Evolutionary conservation across 2,888 invertebrate species (phyloP), one percentile per base, ranked within the genome.

Genomic region (Pogonocherus hispidulus): DNA sequence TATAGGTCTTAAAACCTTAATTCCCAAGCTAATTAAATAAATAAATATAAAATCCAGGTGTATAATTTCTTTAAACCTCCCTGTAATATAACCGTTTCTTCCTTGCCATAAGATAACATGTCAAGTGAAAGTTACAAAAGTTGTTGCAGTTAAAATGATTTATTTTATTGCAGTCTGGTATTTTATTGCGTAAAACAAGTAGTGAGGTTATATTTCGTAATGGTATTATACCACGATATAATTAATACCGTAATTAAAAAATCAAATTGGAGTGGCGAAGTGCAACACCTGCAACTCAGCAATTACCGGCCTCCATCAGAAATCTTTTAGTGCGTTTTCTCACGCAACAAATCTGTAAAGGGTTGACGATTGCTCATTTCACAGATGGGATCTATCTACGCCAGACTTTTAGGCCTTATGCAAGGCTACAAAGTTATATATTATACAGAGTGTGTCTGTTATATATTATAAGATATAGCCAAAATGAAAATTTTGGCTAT

Each of bases 281-380:
- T 63, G 70, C 62, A 67, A 66, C 66, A 70, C 70, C 70, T 70
- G 70, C 66, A 70, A 59, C 47, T 60, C 62, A 46, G 66, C 54
- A 63, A 67, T 70, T 66, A 66, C 65, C 57, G 57, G 62, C 63
- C 62, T 66, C 57, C 57, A 60, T 46, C 57, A 27, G 8, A 57
- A 56, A 51, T 66, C 52, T 57, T 63, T 64, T 63, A 70, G 59
- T 70, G 66, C 56, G 57, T 60, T 63, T 47, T 54, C 46, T 44
- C 70, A 70, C 66, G 70, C 70, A 67, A 67, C 32, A 54, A 57
- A 57, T 57, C 57, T 23, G 57, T 46, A 20, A 46, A 46, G 56
- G n/a, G n/a, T n/a, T n/a, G n/a, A n/a, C n/a, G n/a, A n/a, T n/a
- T n/a, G n/a, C n/a, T n/a, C n/a, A n/a, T n/a, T n/a, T n/a, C n/a